A percentile compares a stretch with the other conserved stretches of the same genome.
These are phyloP conservation scores for Typhlichthys eigenmanni DNA, from an alignment of 2,797 vertebrate genomes.

Conservation along the genomic window DNA sequence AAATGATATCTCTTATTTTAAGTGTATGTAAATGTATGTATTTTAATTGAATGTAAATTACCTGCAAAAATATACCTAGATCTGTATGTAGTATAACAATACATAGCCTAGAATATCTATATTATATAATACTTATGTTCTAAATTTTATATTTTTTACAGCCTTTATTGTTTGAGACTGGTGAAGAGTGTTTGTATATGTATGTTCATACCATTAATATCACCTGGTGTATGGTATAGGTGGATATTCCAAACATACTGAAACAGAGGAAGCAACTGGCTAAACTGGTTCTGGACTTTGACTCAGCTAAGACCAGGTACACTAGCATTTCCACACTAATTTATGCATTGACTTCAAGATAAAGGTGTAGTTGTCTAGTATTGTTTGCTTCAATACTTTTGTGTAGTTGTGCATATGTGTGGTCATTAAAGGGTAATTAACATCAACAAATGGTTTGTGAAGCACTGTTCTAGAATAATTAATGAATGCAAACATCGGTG, in stretches of 20 bases:
- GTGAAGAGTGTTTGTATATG: background rate
- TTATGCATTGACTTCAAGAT: too few relatives aligned
- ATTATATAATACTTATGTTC: background rate
- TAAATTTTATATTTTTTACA: background rate
- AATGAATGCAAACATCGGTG: background rate
- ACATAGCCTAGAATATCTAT: too few relatives aligned
- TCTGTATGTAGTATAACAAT: too few relatives aligned
- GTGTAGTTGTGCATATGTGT: too few relatives aligned
- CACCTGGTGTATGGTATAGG: slow-evolving; percentile 60
- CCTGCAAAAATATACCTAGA: too few relatives aligned
- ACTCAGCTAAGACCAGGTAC: slow-evolving; percentile 91
- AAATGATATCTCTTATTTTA: too few relatives aligned
- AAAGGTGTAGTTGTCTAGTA: too few relatives aligned
- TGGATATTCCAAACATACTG: slow-evolving; percentile 94
- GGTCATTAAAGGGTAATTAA: too few relatives aligned
- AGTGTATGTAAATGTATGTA: too few relatives aligned
- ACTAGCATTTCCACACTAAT: slow-evolving; percentile 9
- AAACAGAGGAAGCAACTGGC: slow-evolving; percentile 95
- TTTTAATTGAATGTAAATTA: too few relatives aligned
- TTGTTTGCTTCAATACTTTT: too few relatives aligned
- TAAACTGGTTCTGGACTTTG: slow-evolving; percentile 93
- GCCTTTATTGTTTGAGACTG: slow-evolving; percentile 3
- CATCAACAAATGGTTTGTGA: background rate
- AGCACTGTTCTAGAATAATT: background rate
- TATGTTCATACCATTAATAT: background rate